Evolutionary conservation across 64 coral and sea anemone genomes (phyloP), one percentile per base, ranked within the genome.

Genomic region (Actinia tenebrosa): DNA sequence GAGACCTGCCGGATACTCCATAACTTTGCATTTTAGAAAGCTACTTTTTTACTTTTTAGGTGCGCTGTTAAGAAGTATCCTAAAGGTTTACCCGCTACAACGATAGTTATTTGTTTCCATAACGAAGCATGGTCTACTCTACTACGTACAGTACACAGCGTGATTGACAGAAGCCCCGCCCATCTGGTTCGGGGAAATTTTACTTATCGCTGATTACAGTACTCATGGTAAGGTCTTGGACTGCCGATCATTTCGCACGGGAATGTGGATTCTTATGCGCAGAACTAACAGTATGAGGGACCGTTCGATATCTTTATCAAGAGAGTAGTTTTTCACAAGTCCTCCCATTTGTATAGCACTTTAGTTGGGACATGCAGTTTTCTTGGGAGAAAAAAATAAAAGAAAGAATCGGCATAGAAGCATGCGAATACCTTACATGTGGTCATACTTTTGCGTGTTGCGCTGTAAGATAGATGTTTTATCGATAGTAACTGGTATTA

Each of bases 141-240:
- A 18, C 79, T 95, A 59, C 93, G 93, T 10, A 95, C 93, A 2
- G 87, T 95, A 53, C 93, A 95, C 55, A 95, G 89, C 44, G 90
- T 92, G 64, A 66, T 92, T 69, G 81, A 80, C 72, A 87, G 93
- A 27, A 91, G 84, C 16, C 93, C 93, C 16, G 60, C 93, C 44
- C 72, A 91, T 14, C 87, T 95, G 23, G 84, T 95, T 37, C 20
- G 64, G 7, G 7, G 93, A 95, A 56, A 89, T 95, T 47, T 50
- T 95, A 53, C 89, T 95, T 60, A 88, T 95, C 62, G 89, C 89
- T n/a, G 93, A 95, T 77, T 95, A 92, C 66, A 95, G 93, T 64
- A 85, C 89, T 20, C 83, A 77, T 62, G 93, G 93, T 95, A 88
- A 92, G 85, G 16, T 5, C 20, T 86, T 50, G 11, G 11, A 13